phyloP scores from a whole-genome alignment of 1,140 invertebrate genomes.

The Aporrectodea caliginosa region DNA sequence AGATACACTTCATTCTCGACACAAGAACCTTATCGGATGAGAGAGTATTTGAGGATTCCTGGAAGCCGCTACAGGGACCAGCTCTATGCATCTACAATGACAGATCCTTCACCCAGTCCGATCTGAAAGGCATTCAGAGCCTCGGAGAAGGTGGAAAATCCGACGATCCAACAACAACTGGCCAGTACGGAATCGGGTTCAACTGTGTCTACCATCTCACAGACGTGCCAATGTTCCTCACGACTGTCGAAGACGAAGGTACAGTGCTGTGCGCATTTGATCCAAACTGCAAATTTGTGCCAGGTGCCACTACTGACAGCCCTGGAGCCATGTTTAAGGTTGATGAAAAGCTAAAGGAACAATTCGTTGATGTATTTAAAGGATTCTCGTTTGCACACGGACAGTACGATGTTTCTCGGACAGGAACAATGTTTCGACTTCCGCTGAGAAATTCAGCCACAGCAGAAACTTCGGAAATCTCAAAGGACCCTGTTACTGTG shows the following conservation, averaged over 20 bases:
- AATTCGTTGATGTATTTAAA: conserved; percentile 40
- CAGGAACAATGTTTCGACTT: conserved; percentile 31
- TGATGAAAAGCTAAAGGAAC: conserved; percentile 33
- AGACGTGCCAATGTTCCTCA: conserved; percentile 47
- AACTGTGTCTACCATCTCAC: conserved; percentile 52
- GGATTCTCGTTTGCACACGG: conserved; percentile 15
- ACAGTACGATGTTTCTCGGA: conserved; percentile 5
- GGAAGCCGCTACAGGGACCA: conserved; percentile 38
- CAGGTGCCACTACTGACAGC: conserved; percentile 29
- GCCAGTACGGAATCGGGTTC: conserved; percentile 44
- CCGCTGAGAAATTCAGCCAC: conserved; percentile 26
- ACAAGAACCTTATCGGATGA: conserved; percentile 16
- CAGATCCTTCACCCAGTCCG: conserved; percentile 38
- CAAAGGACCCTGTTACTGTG: conserved; percentile 26
- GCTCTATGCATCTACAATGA: conserved; percentile 43
- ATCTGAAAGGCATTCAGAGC: conserved; percentile 41
- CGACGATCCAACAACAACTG: conserved; percentile 36
- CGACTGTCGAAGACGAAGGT: conserved; percentile 29
- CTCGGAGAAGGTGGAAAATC: conserved; percentile 40
- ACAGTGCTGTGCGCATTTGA: conserved; percentile 43
- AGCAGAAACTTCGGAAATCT: conserved; percentile 37
- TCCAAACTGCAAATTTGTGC: conserved; percentile 43
- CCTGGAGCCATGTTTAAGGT: conserved; percentile 39
- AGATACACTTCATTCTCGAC: conserved; percentile 43
- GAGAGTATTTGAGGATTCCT: conserved; percentile 35